These are phyloP conservation scores for Steinernema hermaphroditum DNA, from an alignment of 2,888 invertebrate genomes.

Conservation along the genomic window DNA sequence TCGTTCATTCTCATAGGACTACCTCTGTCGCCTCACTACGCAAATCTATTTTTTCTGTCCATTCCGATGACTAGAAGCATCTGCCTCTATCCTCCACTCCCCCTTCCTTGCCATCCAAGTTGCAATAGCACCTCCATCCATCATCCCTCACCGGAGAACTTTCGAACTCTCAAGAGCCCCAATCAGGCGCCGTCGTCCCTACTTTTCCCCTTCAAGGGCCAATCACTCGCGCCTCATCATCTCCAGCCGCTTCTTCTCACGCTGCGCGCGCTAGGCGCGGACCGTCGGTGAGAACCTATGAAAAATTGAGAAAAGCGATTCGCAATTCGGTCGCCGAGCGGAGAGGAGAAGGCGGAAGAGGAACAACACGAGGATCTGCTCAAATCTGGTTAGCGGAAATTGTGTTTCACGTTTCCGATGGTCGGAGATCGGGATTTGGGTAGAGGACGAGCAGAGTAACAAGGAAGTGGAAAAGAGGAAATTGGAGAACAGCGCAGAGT, in stretches of 20 bases:
- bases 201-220: background rate
- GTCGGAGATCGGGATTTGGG: background rate
- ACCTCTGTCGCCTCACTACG: too few species aligned
- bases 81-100: too few species aligned
- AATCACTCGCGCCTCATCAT: constrained; percentile 14
- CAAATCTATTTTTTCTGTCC: too few species aligned
- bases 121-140: too few species aligned
- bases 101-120: too few species aligned
- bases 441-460: background rate
- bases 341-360: background rate
- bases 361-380: background rate
- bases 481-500: too few species aligned
- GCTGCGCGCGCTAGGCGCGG: constrained; percentile 9
- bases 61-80: too few species aligned
- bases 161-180: background rate
- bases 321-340: background rate
- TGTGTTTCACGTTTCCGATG: background rate
- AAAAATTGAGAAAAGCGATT: constrained; percentile 29
- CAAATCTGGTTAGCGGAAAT: background rate
- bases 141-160: background rate
- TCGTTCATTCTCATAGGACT: too few species aligned
- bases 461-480: too few species aligned
- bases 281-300: constrained; percentile 19
- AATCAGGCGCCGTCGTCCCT: background rate
- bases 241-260: constrained; percentile 16